A percentile compares a stretch with the other conserved stretches of the same genome.
These are phyloP conservation scores for Pherbina coryleti DNA, from an alignment of 2,888 invertebrate genomes.

Conservation along the genomic window DNA sequence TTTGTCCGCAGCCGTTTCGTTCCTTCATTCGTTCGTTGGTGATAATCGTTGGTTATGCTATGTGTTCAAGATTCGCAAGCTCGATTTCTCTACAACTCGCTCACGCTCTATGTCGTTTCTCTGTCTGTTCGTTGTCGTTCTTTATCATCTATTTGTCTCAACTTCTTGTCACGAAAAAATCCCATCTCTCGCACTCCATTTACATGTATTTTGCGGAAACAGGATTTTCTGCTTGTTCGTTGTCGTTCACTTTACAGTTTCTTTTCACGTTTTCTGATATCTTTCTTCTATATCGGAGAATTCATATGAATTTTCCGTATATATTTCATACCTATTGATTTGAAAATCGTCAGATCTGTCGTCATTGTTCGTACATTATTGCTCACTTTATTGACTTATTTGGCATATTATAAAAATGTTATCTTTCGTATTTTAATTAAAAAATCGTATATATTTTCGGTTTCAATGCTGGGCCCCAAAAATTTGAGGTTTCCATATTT, in stretches of 20 bases:
- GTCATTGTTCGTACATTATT: background rate
- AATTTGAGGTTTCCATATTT: no score
- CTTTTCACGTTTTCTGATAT: slow-evolving; percentile 13
- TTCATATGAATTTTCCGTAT: slow-evolving; percentile 12
- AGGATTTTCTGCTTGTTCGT: slow-evolving; percentile 33
- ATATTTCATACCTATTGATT: slow-evolving; percentile 22
- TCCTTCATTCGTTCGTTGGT: background rate
- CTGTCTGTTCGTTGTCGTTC: slow-evolving; percentile 4
- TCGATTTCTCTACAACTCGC: slow-evolving; percentile 2
- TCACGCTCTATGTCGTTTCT: background rate
- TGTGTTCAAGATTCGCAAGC: background rate
- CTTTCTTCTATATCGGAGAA: slow-evolving; percentile 15
- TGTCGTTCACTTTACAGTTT: slow-evolving; percentile 21
- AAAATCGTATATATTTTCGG: background rate
- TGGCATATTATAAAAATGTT: slow-evolving; percentile 10
- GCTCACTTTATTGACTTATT: slow-evolving; percentile 11
- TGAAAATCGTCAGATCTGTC: background rate
- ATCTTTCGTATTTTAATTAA: background rate
- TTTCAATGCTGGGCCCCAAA: background rate
- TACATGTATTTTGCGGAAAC: slow-evolving; percentile 30
- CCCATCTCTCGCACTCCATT: slow-evolving; percentile 13
- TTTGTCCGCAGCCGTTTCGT: background rate
- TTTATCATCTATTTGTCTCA: background rate
- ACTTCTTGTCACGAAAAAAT: slow-evolving; percentile 1
- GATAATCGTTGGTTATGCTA: slow-evolving; percentile 12